A percentile compares a stretch with the other conserved stretches of the same genome.
Evolutionary conservation across 2,113 vertebrate genomes (phyloP).

Genomic region (Corythaixoides concolor): DNA sequence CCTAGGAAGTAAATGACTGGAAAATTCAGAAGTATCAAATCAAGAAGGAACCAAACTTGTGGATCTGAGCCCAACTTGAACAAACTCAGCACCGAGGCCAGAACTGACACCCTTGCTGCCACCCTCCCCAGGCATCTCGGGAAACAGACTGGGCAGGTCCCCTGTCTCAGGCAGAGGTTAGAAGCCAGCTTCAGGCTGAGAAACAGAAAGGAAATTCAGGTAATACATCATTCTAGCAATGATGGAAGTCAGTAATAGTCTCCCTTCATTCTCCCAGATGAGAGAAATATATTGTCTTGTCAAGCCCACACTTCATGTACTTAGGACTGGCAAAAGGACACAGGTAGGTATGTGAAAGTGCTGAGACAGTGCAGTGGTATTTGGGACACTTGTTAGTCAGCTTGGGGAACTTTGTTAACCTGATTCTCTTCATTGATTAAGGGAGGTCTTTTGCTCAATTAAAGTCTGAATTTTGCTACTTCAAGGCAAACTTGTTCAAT

Average conservation of each 20-base stretch:
- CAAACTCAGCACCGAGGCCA: not conserved
- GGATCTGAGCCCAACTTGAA: not conserved
- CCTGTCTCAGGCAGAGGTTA: not conserved
- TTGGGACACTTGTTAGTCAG: not conserved
- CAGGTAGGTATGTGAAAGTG: not conserved
- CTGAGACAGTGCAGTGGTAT: not conserved
- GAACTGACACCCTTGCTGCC: accelerated
- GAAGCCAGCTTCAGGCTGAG: not conserved
- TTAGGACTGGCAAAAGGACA: not conserved
- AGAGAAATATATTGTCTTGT: not conserved
- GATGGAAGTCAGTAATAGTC: not conserved
- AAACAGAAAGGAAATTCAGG: not conserved
- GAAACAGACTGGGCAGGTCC: not conserved
- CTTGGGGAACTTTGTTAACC: not conserved
- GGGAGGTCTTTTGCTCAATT: not conserved
- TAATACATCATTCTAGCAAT: accelerated
- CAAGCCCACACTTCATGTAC: not conserved
- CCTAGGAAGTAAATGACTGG: not conserved
- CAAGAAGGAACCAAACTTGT: not conserved
- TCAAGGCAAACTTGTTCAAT: not conserved
- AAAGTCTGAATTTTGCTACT: not conserved
- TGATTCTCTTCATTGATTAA: not conserved
- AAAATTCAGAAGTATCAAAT: not conserved
- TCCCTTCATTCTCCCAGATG: not conserved
- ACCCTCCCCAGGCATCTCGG: not conserved